Percentiles rank a stretch among this genome's conserved stretches.
These are phyloP conservation scores for Sebastes trivittatus DNA, from an alignment of 2,797 vertebrate genomes.

Conservation along the genomic window DNA sequence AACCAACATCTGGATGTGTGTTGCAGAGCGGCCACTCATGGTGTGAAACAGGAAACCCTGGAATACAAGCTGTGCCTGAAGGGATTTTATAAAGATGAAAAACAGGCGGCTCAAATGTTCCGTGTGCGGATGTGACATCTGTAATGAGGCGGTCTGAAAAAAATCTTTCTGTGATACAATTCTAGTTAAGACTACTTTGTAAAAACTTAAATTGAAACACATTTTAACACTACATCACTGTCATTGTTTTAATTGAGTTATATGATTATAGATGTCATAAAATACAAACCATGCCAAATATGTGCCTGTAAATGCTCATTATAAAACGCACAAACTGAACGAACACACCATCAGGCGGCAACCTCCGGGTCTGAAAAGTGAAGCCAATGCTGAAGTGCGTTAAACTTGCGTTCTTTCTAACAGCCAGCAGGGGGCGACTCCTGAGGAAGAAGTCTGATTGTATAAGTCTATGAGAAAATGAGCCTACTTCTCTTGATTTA, in stretches of 20 bases:
- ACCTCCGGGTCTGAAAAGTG: not conserved
- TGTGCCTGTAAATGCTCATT: not conserved
- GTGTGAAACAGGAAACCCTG: conserved; percentile 43
- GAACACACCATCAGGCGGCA: not conserved
- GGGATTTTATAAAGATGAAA: conserved; percentile 18
- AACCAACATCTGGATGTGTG: conserved; percentile 31
- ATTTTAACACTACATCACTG: not conserved
- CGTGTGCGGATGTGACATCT: not conserved
- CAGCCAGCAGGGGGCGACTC: not conserved
- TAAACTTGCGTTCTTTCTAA: not conserved
- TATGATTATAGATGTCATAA: not conserved
- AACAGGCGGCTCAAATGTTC: conserved; percentile 1
- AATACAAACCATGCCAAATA: not conserved
- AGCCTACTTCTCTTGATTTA: not conserved
- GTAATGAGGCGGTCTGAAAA: not conserved
- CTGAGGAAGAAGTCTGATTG: not conserved
- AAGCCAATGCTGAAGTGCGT: not conserved
- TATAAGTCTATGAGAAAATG: not conserved
- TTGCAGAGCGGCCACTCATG: not conserved
- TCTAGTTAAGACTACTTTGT: not conserved
- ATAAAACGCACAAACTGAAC: not conserved
- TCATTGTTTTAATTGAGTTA: not conserved
- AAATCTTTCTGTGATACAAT: not conserved
- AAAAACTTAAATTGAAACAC: not conserved
- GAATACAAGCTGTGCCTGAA: conserved; percentile 16